phyloP scores from a whole-genome alignment of 2,113 vertebrate genomes.

The Sapayoa aenigma region DNA sequence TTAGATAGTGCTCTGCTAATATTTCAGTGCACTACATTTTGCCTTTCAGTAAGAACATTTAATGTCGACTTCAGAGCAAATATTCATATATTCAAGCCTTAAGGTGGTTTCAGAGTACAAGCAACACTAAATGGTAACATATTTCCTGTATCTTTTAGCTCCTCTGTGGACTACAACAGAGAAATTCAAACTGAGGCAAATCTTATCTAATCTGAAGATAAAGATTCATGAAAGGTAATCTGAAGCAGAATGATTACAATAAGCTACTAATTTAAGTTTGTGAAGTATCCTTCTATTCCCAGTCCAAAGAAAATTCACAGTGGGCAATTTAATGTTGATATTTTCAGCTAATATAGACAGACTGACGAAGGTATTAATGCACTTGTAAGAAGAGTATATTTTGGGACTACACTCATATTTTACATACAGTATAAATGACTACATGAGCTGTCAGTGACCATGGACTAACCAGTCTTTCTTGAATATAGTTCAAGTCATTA shows the following conservation, averaged over 20 bases:
- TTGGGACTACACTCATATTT: background rate
- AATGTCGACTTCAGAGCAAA: constrained; percentile 27
- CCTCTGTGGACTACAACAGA: background rate
- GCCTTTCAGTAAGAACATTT: constrained; percentile 14
- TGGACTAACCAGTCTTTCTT: background rate
- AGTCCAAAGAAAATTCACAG: background rate
- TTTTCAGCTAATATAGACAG: background rate
- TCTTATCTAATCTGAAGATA: background rate
- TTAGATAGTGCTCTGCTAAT: background rate
- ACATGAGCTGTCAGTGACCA: background rate
- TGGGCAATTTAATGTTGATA: background rate
- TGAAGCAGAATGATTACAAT: background rate
- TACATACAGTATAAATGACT: background rate
- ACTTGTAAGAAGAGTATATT: background rate
- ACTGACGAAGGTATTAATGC: background rate
- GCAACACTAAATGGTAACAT: constrained; percentile 3
- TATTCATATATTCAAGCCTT: constrained; percentile 48
- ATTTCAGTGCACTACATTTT: background rate
- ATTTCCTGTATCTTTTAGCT: background rate
- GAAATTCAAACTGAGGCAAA: background rate
- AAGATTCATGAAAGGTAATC: background rate
- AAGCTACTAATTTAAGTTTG: background rate
- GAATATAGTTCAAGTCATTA: background rate
- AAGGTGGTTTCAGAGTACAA: constrained; percentile 16
- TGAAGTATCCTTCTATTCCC: background rate